Evolutionary conservation across 2,888 invertebrate genomes (phyloP).

Genomic region (Erebia ligea): DNA sequence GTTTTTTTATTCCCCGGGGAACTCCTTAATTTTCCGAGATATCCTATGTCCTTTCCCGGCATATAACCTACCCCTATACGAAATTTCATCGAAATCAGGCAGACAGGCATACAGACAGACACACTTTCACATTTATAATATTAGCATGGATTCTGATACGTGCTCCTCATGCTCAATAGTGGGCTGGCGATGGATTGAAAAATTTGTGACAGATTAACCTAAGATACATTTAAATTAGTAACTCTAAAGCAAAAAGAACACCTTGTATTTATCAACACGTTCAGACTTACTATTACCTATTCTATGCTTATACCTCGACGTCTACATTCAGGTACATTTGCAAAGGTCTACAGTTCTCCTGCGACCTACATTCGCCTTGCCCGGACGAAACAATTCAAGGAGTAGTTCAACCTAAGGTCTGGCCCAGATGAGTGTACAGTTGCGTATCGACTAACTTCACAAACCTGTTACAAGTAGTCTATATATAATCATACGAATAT

Average conservation of each 20-base stretch:
- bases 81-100: too few species aligned
- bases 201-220: background rate
- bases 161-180: too few species aligned
- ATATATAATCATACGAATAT: background rate
- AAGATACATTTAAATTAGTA: background rate
- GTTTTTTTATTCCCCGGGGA: too few species aligned
- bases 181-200: too few species aligned
- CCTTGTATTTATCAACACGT: background rate
- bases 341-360: conserved; percentile 8
- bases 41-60: too few species aligned
- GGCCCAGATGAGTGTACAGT: background rate
- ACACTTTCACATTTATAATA: too few species aligned
- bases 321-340: conserved; percentile 6
- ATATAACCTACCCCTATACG: too few species aligned
- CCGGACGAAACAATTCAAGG: conserved; percentile 8
- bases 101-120: too few species aligned
- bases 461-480: background rate
- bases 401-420: background rate
- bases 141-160: too few species aligned
- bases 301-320: too few species aligned
- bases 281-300: background rate
- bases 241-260: background rate
- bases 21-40: too few species aligned
- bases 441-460: background rate
- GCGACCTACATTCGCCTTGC: conserved; percentile 1